A percentile compares a stretch with the other conserved stretches of the same genome.
Conservation (phyloP, 2,797 vertebrate genomes). For the Darevskia mixta region DNA sequence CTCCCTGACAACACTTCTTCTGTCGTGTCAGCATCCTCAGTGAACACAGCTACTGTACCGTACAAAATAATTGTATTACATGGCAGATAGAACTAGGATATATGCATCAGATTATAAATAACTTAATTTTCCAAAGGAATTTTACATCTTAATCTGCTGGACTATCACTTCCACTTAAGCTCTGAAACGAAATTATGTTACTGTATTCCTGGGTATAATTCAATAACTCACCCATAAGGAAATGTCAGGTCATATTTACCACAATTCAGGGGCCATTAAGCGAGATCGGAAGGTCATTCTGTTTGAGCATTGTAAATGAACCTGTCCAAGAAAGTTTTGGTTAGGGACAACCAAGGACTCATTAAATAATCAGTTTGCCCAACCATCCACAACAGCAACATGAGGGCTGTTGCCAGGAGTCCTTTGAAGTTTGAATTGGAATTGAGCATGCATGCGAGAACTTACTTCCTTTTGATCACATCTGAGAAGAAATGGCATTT, state of each 20-base stretch:
- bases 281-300: conserved; percentile 79
- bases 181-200: conserved; percentile 81
- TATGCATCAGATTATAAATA: conserved; percentile 82
- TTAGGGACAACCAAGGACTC: conserved; percentile 79
- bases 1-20: conserved; percentile 59
- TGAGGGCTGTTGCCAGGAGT: conserved; percentile 51
- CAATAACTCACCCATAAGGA: conserved; percentile 81
- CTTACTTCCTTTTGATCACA: conserved; percentile 54
- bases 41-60: conserved; percentile 54
- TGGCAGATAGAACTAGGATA: conserved; percentile 76
- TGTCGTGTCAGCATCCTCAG: conserved; percentile 75
- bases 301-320: conserved; percentile 79
- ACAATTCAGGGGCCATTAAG: conserved; percentile 73
- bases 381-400: conserved; percentile 63
- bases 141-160: conserved; percentile 82
- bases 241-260: conserved; percentile 83
- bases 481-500: conserved; percentile 47
- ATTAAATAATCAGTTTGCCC: conserved; percentile 74
- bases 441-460: conserved; percentile 44
- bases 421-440: conserved; percentile 66
- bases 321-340: conserved; percentile 78
- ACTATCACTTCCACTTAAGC: conserved; percentile 83
- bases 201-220: conserved; percentile 80
- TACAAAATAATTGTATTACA: conserved; percentile 79
- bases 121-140: conserved; percentile 80